Evolutionary conservation across 2,113 vertebrate species (phyloP).

Genomic region (Grammomys surdaster): DNA sequence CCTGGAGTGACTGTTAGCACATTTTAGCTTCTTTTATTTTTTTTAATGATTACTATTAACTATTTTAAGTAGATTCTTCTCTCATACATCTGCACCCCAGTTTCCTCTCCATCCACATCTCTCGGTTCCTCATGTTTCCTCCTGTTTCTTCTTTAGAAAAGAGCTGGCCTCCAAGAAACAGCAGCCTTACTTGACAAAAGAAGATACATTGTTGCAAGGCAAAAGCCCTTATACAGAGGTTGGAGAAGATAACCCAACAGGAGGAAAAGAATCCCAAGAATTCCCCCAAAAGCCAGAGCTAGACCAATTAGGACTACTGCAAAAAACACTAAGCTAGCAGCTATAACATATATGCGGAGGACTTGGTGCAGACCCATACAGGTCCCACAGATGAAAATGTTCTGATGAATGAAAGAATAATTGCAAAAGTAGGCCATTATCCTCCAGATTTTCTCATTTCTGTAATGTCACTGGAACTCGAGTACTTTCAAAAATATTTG

Average conservation of each 20-base stretch:
- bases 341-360: not conserved
- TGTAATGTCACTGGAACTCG: not conserved
- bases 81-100: not conserved
- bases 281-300: too few species aligned
- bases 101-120: not conserved
- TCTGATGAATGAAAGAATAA: not conserved
- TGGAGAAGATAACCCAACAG: not conserved
- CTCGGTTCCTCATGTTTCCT: rapidly evolving
- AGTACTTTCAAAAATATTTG: not conserved
- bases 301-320: not conserved
- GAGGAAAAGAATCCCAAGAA: not conserved
- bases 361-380: not conserved
- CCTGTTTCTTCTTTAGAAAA: not conserved
- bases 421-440: not conserved
- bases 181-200: not conserved
- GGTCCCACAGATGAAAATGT: not conserved
- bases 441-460: not conserved
- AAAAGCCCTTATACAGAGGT: not conserved
- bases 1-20: not conserved
- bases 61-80: not conserved
- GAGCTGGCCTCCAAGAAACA: not conserved
- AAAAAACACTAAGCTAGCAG: not conserved
- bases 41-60: not conserved
- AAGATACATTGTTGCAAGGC: too few species aligned
- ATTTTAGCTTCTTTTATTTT: not conserved